Percentiles rank a stretch among this genome's conserved stretches.
Conservation (phyloP, 53 echinoderm and acorn worm genomes). For the Holothuria scabra region DNA sequence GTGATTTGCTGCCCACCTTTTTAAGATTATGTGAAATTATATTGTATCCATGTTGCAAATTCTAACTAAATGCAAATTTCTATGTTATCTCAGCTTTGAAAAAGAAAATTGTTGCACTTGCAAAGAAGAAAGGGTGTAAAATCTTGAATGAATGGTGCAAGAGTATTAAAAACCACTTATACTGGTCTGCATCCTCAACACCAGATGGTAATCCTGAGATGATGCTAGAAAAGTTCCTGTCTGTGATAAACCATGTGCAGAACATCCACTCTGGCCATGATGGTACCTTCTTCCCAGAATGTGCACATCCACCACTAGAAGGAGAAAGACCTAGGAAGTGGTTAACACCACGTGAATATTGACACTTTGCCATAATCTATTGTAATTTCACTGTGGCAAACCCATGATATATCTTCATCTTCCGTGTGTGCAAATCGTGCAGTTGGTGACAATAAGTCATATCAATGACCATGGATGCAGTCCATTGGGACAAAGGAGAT, state of each 20-base stretch:
- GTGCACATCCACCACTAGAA: background rate
- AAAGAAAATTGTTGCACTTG: constrained; percentile 50
- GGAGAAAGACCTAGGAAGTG: constrained; percentile 1
- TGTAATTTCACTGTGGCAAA: too few relatives aligned
- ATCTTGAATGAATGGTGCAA: constrained; percentile 29
- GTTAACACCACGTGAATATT: background rate
- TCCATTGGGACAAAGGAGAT: too few relatives aligned
- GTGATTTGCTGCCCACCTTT: too few relatives aligned
- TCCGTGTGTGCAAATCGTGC: too few relatives aligned
- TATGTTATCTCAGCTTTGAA: constrained; percentile 29
- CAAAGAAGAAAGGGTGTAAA: constrained; percentile 34
- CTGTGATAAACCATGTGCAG: constrained; percentile 44
- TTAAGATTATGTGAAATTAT: too few relatives aligned
- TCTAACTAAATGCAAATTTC: background rate
- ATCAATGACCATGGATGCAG: too few relatives aligned
- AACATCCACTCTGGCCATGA: constrained; percentile 24
- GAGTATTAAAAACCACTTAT: constrained; percentile 41
- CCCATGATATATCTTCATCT: too few relatives aligned
- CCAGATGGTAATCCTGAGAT: constrained; percentile 34
- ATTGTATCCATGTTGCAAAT: too few relatives aligned
- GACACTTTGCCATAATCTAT: background rate
- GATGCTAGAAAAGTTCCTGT: constrained; percentile 33
- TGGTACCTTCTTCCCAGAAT: background rate
- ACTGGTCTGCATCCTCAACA: constrained; percentile 50
- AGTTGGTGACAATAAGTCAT: too few relatives aligned